Evolutionary conservation across 2,888 invertebrate genomes (phyloP), one percentile per base, ranked within the genome.

Genomic region (Drosophila barbarae): DNA sequence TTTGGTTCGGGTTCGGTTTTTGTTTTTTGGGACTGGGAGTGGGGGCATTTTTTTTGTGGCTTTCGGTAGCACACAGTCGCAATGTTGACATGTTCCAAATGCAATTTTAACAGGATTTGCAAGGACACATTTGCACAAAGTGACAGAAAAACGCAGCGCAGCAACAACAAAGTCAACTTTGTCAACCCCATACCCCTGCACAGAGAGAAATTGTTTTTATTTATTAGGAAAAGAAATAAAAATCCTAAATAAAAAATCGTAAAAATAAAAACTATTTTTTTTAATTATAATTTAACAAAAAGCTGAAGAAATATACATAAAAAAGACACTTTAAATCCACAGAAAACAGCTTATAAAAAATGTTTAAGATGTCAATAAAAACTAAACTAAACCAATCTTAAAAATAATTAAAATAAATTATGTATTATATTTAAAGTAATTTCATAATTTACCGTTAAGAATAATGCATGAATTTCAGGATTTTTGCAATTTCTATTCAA

Each of bases 51-150:
- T 56, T 56, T 61, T 71, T 78, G 64, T 57, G 73, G 75, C 66
- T 76, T 74, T 79, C 51, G 67, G 71, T 63, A 71, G 71, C 66
- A 69, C 63, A 46, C 64, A 64, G 65, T 67, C 69, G 72, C 74
- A 81, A 72, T 81, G 81, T 78, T 83, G 84, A 81, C 81, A 83
- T 83, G 76, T 81, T 84, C 72, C 82, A 84, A 82, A 82, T 82
- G 82, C 82, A 82, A 82, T 82, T 82, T 82, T 77, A 82, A 84
- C 82, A 79, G 82, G 82, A 82, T 82, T 82, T 82, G 82, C 84
- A 78, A 77, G 84, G 78, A 81, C 84, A 82, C 81, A 83, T 76
- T 80, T 80, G 73, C 84, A 81, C 78, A 81, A 79, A 84, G 78
- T 81, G 81, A 81, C 81, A 84, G 77, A 81, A 82, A 82, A 84